Evolutionary conservation across 2,888 invertebrate genomes (phyloP).

Genomic region (Smittia aterrima): DNA sequence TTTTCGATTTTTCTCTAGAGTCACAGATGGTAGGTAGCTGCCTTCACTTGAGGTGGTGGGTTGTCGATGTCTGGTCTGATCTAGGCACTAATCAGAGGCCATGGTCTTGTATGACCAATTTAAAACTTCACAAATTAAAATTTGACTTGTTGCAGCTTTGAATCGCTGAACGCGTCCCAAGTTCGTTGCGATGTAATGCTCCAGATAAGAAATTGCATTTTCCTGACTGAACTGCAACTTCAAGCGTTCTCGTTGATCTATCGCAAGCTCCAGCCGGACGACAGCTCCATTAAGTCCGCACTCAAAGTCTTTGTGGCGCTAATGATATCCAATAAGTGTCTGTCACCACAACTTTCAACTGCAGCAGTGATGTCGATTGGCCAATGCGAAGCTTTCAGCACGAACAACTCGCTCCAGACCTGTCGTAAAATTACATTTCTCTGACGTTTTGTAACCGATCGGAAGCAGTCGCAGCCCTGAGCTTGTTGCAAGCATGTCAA

Average conservation of each 20-base stretch:
- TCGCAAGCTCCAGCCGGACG: constrained; percentile 50
- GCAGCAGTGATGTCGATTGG: constrained; percentile 54
- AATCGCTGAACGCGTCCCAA: not conserved
- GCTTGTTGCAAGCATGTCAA: constrained; percentile 59
- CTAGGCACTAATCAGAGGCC: too few relatives aligned
- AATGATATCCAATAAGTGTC: constrained; percentile 50
- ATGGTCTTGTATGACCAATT: too few relatives aligned
- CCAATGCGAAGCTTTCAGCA: constrained; percentile 60
- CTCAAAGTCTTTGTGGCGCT: constrained; percentile 52
- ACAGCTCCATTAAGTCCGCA: constrained; percentile 56
- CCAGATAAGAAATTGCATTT: constrained; percentile 7
- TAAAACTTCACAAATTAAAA: too few relatives aligned
- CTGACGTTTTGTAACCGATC: constrained; percentile 54
- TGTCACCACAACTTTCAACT: constrained; percentile 50
- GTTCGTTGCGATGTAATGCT: not conserved
- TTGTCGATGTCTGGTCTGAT: too few relatives aligned
- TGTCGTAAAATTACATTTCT: constrained; percentile 60
- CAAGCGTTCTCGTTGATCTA: not conserved
- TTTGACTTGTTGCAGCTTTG: too few relatives aligned
- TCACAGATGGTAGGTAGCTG: too few relatives aligned
- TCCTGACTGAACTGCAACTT: constrained; percentile 2
- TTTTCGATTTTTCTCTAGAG: too few relatives aligned
- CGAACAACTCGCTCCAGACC: constrained; percentile 61
- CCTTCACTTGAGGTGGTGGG: too few relatives aligned
- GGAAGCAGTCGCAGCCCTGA: constrained; percentile 58